These are phyloP conservation scores for Chrysolina haemoptera DNA, from an alignment of 2,888 invertebrate species.

Conservation along the genomic window DNA sequence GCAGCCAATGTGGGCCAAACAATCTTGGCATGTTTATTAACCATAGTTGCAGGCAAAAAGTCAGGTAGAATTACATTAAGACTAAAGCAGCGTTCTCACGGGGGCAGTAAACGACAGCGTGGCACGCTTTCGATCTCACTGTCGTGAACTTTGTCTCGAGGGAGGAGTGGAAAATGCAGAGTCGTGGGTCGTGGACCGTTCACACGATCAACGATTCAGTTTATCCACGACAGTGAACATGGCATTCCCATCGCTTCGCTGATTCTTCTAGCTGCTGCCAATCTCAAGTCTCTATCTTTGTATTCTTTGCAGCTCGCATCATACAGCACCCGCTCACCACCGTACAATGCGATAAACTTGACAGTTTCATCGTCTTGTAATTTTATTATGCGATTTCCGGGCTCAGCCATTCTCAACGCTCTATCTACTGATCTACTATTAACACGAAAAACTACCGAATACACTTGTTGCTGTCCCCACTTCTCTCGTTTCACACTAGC, in stretches of 20 bases:
- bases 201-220: too few species aligned
- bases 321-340: slow-evolving; percentile 65
- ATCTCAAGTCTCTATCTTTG: slow-evolving; percentile 54
- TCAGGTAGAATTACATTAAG: too few species aligned
- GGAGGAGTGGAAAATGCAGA: too few species aligned
- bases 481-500: slow-evolving; percentile 2
- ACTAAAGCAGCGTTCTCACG: too few species aligned
- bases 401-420: neutral
- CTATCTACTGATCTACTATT: neutral
- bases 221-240: too few species aligned
- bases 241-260: slow-evolving; percentile 19
- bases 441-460: neutral
- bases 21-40: too few species aligned
- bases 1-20: too few species aligned
- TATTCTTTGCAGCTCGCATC: slow-evolving; percentile 60
- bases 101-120: too few species aligned
- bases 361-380: slow-evolving; percentile 43
- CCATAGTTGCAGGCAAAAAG: too few species aligned
- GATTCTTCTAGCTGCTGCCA: slow-evolving; percentile 31
- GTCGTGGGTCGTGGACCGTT: too few species aligned
- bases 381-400: slow-evolving; percentile 4
- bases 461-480: slow-evolving; percentile 5
- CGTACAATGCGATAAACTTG: slow-evolving; percentile 62
- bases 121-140: too few species aligned
- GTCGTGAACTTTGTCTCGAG: too few species aligned